Conservation (phyloP, 2,113 vertebrate species). For the Paralichthys olivaceus region DNA sequence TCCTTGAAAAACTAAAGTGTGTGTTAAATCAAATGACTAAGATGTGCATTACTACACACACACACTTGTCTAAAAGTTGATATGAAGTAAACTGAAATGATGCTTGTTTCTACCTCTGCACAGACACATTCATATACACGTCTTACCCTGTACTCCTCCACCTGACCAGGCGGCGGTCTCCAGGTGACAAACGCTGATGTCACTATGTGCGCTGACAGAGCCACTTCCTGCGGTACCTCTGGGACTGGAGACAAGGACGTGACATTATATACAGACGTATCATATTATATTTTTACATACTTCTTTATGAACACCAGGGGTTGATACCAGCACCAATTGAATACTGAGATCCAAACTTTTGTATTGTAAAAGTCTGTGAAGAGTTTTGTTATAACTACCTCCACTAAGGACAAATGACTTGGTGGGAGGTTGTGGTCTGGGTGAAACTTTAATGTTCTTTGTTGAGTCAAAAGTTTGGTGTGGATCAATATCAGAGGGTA, state of each 20-base stretch:
- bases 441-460: too few relatives aligned
- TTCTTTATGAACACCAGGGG: neutral
- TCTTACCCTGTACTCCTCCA: constrained; percentile 86
- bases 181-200: constrained; percentile 85
- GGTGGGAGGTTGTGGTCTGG: too few relatives aligned
- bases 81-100: neutral
- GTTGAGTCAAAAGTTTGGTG: too few relatives aligned
- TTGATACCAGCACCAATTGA: too few relatives aligned
- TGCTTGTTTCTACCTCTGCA: neutral
- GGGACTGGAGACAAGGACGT: constrained; percentile 81
- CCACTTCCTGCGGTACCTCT: constrained; percentile 82
- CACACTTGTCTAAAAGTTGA: neutral
- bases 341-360: too few relatives aligned
- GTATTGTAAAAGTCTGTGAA: too few relatives aligned
- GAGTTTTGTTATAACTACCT: too few relatives aligned
- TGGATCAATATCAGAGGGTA: too few relatives aligned
- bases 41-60: neutral
- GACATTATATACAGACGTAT: constrained; percentile 3
- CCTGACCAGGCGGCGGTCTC: constrained; percentile 82
- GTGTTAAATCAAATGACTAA: neutral
- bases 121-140: neutral
- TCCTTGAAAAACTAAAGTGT: constrained; percentile 50
- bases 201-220: constrained; percentile 82
- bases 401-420: too few relatives aligned
- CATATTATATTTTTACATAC: neutral